Evolutionary conservation across 1,140 invertebrate genomes (phyloP).

Genomic region (Coptotermes formosanus): DNA sequence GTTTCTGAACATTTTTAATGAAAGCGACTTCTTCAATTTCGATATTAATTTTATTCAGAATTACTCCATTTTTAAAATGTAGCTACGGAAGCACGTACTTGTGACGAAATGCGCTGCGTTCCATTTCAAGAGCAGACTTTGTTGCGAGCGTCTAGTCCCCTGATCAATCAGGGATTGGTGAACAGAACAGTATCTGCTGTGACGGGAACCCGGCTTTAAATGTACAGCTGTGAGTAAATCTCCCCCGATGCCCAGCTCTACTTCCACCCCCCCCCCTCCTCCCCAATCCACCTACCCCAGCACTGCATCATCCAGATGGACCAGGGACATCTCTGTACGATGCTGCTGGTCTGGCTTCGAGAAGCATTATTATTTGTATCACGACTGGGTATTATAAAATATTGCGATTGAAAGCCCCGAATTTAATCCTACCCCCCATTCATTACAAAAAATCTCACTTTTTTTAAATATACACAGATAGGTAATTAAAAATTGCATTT

Average conservation of each 20-base stretch:
- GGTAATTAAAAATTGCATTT: not conserved
- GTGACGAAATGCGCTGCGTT: too few species aligned
- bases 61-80: too few species aligned
- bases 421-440: not conserved
- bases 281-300: not conserved
- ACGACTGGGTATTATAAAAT: not conserved
- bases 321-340: not conserved
- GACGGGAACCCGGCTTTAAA: not conserved
- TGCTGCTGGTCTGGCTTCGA: not conserved
- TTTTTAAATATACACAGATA: not conserved
- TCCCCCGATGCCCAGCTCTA: not conserved
- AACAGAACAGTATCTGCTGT: not conserved
- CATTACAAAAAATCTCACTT: not conserved
- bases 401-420: not conserved
- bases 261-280: not conserved
- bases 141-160: too few species aligned
- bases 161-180: not conserved
- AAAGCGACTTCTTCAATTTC: too few species aligned
- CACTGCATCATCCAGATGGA: not conserved
- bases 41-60: too few species aligned
- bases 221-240: not conserved
- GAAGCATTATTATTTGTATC: not conserved
- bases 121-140: too few species aligned
- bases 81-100: too few species aligned
- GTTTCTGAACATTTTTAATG: too few species aligned